These are phyloP conservation scores for Myanophis thanlyinensis DNA, from an alignment of 2,113 vertebrate genomes.

Conservation along the genomic window DNA sequence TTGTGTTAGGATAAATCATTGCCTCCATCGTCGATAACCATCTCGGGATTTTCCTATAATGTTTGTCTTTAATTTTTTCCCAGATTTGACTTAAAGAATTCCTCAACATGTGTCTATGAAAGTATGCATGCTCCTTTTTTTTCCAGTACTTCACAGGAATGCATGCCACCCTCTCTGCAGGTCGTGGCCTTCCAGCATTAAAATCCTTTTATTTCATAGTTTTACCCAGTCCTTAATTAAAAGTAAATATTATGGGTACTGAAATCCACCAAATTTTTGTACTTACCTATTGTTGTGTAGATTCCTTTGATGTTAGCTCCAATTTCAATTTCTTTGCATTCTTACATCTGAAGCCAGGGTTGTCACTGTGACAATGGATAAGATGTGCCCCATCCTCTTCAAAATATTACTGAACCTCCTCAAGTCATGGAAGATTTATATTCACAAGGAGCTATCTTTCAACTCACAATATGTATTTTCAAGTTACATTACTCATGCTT, in stretches of 20 bases:
- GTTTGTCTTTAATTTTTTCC: no score
- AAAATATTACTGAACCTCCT: background rate
- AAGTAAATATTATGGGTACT: background rate
- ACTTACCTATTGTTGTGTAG: background rate
- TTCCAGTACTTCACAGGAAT: no score
- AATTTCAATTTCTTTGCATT: background rate
- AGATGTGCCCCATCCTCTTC: background rate
- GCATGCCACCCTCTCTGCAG: no score
- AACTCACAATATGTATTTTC: background rate
- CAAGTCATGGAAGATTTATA: background rate
- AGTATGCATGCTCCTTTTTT: no score
- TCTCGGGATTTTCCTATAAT: no score
- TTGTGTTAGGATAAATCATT: no score
- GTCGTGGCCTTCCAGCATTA: no score
- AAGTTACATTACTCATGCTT: background rate
- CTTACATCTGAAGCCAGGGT: background rate
- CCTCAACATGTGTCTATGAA: no score
- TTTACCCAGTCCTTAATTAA: no score
- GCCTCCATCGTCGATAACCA: no score
- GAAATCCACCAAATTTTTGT: background rate
- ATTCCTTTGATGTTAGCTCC: background rate
- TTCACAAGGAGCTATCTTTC: background rate
- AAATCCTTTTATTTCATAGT: no score
- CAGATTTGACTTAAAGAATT: no score
- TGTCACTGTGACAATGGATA: background rate